Conservation (phyloP, 2,888 invertebrate species). For the Sympetrum striolatum region DNA sequence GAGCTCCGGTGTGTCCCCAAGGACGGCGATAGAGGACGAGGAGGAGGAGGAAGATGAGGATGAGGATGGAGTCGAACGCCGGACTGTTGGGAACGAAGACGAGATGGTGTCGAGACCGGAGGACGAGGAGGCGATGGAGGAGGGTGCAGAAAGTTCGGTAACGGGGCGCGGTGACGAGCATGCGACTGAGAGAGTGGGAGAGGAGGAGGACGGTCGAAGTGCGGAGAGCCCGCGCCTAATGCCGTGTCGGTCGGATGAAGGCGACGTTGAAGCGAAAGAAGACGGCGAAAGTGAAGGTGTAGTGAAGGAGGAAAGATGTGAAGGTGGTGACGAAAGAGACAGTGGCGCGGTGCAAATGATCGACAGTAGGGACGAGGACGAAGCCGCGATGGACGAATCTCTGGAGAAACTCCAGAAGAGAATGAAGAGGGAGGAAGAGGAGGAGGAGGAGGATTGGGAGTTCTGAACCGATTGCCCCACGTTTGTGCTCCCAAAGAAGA, state of each 20-base stretch:
- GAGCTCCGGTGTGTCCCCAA: slow-evolving; percentile 54
- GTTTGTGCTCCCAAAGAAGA: background rate
- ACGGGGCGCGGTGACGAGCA: slow-evolving; percentile 51
- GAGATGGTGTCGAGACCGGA: slow-evolving; percentile 52
- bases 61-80: slow-evolving; percentile 52
- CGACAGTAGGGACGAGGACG: slow-evolving; percentile 44
- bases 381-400: slow-evolving; percentile 53
- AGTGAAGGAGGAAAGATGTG: slow-evolving; percentile 13
- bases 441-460: slow-evolving; percentile 50
- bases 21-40: slow-evolving; percentile 52
- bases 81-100: slow-evolving; percentile 56
- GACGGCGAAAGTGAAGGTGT: background rate
- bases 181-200: slow-evolving; percentile 47
- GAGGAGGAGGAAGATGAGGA: slow-evolving; percentile 54
- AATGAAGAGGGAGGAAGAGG: slow-evolving; percentile 50
- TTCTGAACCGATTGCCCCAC: slow-evolving; percentile 45
- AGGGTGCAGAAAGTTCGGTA: slow-evolving; percentile 57
- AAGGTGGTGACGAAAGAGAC: slow-evolving; percentile 42
- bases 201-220: slow-evolving; percentile 49
- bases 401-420: slow-evolving; percentile 48
- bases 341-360: background rate
- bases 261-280: slow-evolving; percentile 46
- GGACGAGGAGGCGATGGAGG: slow-evolving; percentile 60
- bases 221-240: slow-evolving; percentile 49
- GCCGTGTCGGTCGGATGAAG: slow-evolving; percentile 2